Conservation (phyloP, 2,888 invertebrate genomes). For the Synergus japonicus region DNA sequence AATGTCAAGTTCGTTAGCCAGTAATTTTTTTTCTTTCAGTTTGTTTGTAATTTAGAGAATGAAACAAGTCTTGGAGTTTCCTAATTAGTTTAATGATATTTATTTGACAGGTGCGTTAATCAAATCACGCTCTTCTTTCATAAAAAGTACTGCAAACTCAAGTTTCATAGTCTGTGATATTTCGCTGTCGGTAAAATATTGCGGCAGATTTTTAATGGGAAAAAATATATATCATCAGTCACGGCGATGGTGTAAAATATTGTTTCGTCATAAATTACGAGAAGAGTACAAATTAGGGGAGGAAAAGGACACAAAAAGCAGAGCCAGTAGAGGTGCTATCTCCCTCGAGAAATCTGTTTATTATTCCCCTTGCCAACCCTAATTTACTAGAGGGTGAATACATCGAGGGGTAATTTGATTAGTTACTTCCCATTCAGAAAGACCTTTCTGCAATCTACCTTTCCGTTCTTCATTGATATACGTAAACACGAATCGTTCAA, state of each 20-base stretch:
- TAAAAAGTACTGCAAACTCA: background rate
- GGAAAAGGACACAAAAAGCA: conserved; percentile 35
- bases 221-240: background rate
- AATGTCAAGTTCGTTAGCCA: too few relatives aligned
- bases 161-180: too few relatives aligned
- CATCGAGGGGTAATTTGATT: conserved; percentile 45
- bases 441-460: background rate
- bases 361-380: conserved; percentile 25
- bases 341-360: conserved; percentile 46
- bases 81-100: background rate
- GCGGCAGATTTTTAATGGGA: background rate
- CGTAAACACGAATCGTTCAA: background rate
- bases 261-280: background rate
- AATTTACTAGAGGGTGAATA: conserved; percentile 44
- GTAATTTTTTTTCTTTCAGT: background rate
- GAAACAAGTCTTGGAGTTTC: background rate
- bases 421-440: conserved; percentile 39
- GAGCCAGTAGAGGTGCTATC: background rate
- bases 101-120: background rate
- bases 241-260: background rate
- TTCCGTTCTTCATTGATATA: background rate
- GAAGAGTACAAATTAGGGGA: background rate
- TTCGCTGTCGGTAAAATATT: background rate
- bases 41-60: background rate
- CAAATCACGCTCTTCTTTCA: background rate